Base-by-base conservation (phyloP, 2,113 vertebrate species). In the Tamias sibiricus region DNA sequence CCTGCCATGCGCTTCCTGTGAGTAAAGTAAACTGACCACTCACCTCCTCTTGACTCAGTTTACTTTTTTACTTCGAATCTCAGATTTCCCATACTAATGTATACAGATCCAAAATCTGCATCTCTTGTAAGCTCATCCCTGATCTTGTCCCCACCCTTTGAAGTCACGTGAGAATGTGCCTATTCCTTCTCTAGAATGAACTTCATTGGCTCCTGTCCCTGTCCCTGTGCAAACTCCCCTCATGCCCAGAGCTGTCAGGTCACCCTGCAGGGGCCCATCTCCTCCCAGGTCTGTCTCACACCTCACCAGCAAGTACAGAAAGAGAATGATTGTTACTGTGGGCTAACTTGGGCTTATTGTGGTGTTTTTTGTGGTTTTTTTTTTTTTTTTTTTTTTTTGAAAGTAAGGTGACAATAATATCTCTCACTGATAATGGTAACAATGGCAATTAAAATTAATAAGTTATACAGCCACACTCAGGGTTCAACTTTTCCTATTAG, bases 261-360 rank as follows among this genome's bases (percentile, higher is more conserved):
- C 49, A 1, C 22, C 44, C 9, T 14, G 0, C 28, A 2, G 22
- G 12, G 54, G 6, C 20, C 42, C 35, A 4, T 6, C 17, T 16
- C n/a, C 35, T 76, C 37, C n/a, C 7, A 1, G 4, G n/a, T 19
- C 20, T 30, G 11, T 28, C 64, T 40, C 4, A 26, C 2, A 24
- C 0, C 0, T 77, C 44, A 10, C 5, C 35, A 71, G 49, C 44
- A 86, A 35, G 20, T 14, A 2, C 19, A 52, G 69, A 75, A 42
- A 74, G 32, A 22, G 4, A 76, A 12, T 32, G 6, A 86, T 40
- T 7, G 2, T 49, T 62, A 19, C 28, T 2, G 44, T 28, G 26
- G 4, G 44, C 11, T 14, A 64, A 2, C 28, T 49, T 22, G 66
- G 16, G 11, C 19, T 71, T 52, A 32, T 30, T 22, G 28, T 32